Percentiles rank a stretch among this genome's conserved stretches.
Evolutionary conservation across 2,888 invertebrate species (phyloP).

Genomic region (Corythucha ciliata): DNA sequence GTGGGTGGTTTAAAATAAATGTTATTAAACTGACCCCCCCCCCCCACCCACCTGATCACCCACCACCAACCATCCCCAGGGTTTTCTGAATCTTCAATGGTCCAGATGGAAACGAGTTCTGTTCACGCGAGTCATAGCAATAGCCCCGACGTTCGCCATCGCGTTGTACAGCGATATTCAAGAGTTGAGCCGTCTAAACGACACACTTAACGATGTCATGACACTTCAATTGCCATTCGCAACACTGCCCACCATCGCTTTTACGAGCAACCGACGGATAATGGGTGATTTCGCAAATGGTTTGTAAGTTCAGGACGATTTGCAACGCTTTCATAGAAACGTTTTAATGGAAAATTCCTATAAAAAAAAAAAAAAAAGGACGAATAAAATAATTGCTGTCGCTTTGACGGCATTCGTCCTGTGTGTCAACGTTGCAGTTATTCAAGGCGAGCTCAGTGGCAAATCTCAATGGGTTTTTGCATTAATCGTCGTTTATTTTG

Average conservation of each 20-base stretch:
- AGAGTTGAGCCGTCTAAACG: slow-evolving; percentile 71
- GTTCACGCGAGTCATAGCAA: slow-evolving; percentile 74
- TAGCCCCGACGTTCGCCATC: slow-evolving; percentile 59
- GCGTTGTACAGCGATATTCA: slow-evolving; percentile 58
- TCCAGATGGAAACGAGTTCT: slow-evolving; percentile 77
- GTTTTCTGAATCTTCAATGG: slow-evolving; percentile 76
- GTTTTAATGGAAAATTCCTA: too few species aligned
- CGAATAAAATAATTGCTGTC: slow-evolving; percentile 58
- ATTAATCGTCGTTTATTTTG: slow-evolving; percentile 47
- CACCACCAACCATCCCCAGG: slow-evolving; percentile 42
- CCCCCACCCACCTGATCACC: too few species aligned
- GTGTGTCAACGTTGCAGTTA: slow-evolving; percentile 69
- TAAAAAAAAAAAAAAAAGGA: too few species aligned
- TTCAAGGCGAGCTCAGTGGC: slow-evolving; percentile 48
- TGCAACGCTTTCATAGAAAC: too few species aligned
- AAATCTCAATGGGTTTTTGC: slow-evolving; percentile 43
- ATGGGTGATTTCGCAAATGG: slow-evolving; percentile 82
- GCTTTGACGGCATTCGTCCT: slow-evolving; percentile 61
- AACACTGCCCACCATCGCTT: slow-evolving; percentile 73
- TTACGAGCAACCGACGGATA: slow-evolving; percentile 64
- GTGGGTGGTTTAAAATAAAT: too few species aligned
- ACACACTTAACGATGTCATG: slow-evolving; percentile 76
- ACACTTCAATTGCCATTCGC: slow-evolving; percentile 80
- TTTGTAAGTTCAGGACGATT: too few species aligned
- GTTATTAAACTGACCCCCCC: too few species aligned